A percentile compares a stretch with the other conserved stretches of the same genome.
Evolutionary conservation across 2,797 vertebrate genomes (phyloP).

Genomic region (Tarsius wallacei): DNA sequence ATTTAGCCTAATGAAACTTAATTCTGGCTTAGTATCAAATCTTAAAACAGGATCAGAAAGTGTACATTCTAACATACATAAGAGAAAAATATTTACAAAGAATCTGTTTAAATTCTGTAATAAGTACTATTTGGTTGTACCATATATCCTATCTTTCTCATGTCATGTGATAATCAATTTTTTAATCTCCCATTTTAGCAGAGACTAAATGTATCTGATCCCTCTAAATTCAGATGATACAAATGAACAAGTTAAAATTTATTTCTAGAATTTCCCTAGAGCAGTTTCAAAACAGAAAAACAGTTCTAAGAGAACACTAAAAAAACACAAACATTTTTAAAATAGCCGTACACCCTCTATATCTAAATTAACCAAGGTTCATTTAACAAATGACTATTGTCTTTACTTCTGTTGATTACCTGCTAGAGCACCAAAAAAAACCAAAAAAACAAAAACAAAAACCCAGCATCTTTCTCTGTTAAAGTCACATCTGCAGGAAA

Average conservation of each 20-base stretch:
- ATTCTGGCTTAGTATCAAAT: constrained; percentile 51
- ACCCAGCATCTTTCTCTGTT: constrained; percentile 46
- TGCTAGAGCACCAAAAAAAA: background rate
- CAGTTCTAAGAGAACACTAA: constrained; percentile 14
- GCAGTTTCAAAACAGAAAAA: constrained; percentile 8
- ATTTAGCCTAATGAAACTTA: constrained; percentile 67
- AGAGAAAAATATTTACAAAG: constrained; percentile 63
- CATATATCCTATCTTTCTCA: constrained; percentile 56
- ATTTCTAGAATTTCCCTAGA: constrained; percentile 64
- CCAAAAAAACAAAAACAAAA: background rate
- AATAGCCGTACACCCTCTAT: constrained; percentile 11
- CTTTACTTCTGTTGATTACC: constrained; percentile 50
- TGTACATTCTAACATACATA: constrained; percentile 27
- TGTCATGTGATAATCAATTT: background rate
- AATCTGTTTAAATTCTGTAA: constrained; percentile 38
- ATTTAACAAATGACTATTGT: constrained; percentile 55
- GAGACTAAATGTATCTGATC: constrained; percentile 32
- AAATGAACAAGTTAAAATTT: constrained; percentile 50
- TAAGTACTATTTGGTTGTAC: constrained; percentile 56
- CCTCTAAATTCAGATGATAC: background rate
- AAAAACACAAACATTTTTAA: constrained; percentile 19
- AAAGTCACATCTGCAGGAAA: constrained; percentile 71
- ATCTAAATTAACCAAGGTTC: constrained; percentile 57
- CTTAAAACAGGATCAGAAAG: constrained; percentile 63
- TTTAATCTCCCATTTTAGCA: constrained; percentile 63